Base-by-base conservation (phyloP, 1,140 invertebrate species). In the Caerostris extrusa region DNA sequence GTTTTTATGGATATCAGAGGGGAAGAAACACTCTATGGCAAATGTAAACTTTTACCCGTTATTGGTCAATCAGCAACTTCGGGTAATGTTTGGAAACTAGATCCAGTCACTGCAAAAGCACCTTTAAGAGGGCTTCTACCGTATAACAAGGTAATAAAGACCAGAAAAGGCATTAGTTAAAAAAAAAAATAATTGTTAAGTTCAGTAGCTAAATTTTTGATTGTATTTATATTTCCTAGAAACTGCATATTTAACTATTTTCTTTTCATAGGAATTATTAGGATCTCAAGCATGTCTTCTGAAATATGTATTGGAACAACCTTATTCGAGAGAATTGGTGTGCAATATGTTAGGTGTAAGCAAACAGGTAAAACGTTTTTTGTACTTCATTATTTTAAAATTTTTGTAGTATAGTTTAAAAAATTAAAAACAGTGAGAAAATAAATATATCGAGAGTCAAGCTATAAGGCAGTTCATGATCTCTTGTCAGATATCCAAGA, bases 241-340 rank as follows among this genome's bases (percentile, higher is more conserved):
- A 77, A 34, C 50, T 77, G 10, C 19, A 34, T 34, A 8, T 77
- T 1, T 8, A 5, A 17, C 12, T 64, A 12, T 64, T 64, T 61
- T 17, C 17, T 14, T 77, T 90, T 58, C 53, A 67, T 19, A 96
- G 94, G 98, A 99, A 95, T 95, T 99, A n/a, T 95, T 98, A 7
- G 97, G 98, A 95, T 98, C 98, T 7, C 99, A 99, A 96, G 98
- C 98, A 6, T 97, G 97, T 55, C 96, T 99, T 53, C 96, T 99
- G 3, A 96, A 98, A 94, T 99, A 99, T 96, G 98, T 99, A 17
- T 96, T 99, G 8, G 98, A 99, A 95, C 99, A 99, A 96, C 98
- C 98, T 0, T 99, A 99, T 96, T 99, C 98, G 3, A 97, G 98
- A 94, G 99, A 99, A 95, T 99, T 99, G 98, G 98, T 99, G 90